Conservation (phyloP, 2,113 vertebrate species). For the Aspidoscelis tigris region DNA sequence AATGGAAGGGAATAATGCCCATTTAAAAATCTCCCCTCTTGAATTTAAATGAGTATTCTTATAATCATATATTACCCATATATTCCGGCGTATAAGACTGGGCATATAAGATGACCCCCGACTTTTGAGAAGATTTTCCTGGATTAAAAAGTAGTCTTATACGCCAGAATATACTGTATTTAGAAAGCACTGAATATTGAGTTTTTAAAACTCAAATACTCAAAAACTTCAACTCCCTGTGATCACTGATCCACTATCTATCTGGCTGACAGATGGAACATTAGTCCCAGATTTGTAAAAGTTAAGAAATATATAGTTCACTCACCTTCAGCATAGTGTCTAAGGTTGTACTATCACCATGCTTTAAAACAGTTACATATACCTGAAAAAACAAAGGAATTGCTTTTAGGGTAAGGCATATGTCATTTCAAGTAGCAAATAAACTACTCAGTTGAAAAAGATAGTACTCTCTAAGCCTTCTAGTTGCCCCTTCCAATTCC, state of each 20-base stretch:
- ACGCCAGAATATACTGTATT: background rate
- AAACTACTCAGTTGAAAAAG: background rate
- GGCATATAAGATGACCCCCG: too few relatives aligned
- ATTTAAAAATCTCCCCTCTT: background rate
- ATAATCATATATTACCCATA: background rate
- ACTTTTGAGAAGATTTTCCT: too few relatives aligned
- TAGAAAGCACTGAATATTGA: background rate
- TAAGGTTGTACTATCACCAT: slow-evolving; percentile 89
- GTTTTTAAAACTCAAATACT: background rate
- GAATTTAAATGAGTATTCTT: background rate
- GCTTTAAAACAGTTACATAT: slow-evolving; percentile 95
- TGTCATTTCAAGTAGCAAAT: background rate
- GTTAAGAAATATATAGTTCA: background rate
- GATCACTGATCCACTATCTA: background rate
- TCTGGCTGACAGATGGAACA: accelerated
- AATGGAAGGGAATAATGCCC: background rate
- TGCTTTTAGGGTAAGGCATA: background rate
- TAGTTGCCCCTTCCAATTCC: too few relatives aligned
- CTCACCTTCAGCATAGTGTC: slow-evolving; percentile 97
- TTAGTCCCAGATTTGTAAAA: background rate
- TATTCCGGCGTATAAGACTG: too few relatives aligned
- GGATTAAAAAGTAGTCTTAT: too few relatives aligned
- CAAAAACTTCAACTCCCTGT: background rate
- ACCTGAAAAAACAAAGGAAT: slow-evolving; percentile 77
- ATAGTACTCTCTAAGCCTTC: background rate